These are phyloP conservation scores for Enchytraeus crypticus DNA, from an alignment of 2,888 invertebrate species.

Conservation along the genomic window DNA sequence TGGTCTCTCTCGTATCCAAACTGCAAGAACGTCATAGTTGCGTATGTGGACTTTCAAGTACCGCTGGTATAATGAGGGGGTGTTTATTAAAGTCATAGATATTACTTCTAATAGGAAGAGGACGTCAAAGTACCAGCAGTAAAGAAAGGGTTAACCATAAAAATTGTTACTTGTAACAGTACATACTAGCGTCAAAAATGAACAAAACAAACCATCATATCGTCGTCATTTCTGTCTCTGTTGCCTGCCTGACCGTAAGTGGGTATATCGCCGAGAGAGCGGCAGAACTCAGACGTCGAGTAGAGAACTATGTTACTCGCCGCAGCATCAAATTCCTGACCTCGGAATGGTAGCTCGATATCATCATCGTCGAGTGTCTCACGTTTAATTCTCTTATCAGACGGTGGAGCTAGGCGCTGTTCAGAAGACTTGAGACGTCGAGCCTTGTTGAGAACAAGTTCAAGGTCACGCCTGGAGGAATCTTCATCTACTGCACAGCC, in stretches of 20 bases:
- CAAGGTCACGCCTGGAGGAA: constrained; percentile 62
- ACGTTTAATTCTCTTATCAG: background rate
- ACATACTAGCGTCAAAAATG: too few species aligned
- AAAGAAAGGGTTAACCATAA: too few species aligned
- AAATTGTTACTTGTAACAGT: too few species aligned
- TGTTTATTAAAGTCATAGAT: too few species aligned
- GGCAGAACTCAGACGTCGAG: constrained; percentile 91
- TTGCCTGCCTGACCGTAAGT: constrained; percentile 86
- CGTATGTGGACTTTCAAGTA: too few species aligned
- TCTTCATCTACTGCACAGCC: constrained; percentile 59
- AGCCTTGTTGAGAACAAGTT: constrained; percentile 63
- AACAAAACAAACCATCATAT: constrained; percentile 55
- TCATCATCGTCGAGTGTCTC: background rate
- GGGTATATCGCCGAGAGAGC: constrained; percentile 87
- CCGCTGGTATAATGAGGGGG: too few species aligned
- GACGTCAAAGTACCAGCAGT: too few species aligned
- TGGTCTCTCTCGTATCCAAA: too few species aligned
- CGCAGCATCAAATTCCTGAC: background rate
- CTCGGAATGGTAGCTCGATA: background rate
- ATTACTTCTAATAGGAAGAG: too few species aligned
- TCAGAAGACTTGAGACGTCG: constrained; percentile 62
- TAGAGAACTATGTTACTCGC: constrained; percentile 61
- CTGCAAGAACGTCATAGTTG: too few species aligned
- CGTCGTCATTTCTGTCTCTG: constrained; percentile 66
- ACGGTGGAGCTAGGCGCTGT: background rate